Conservation (phyloP, 2,888 invertebrate genomes). For the Drosophila ochracea region DNA sequence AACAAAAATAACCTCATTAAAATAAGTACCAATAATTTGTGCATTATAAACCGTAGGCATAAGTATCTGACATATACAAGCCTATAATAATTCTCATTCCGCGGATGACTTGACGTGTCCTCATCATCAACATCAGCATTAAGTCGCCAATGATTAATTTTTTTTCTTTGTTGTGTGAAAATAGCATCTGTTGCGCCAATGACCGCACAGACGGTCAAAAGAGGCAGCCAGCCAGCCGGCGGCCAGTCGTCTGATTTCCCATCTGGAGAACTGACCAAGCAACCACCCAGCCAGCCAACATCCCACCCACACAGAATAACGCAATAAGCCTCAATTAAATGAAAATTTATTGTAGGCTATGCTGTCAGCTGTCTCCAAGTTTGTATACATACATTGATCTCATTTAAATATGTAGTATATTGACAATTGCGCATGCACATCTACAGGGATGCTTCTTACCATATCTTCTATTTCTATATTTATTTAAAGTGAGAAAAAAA, state of each 20-base stretch:
- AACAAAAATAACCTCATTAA: conserved; percentile 21
- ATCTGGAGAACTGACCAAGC: conserved; percentile 41
- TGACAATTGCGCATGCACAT: background rate
- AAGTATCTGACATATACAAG: conserved; percentile 56
- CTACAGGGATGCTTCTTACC: conserved; percentile 19
- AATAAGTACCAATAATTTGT: conserved; percentile 50
- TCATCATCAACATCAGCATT: conserved; percentile 39
- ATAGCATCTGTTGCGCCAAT: conserved; percentile 74
- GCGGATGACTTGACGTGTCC: conserved; percentile 33
- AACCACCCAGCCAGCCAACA: conserved; percentile 11
- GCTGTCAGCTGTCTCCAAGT: conserved; percentile 19
- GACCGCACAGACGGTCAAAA: conserved; percentile 55
- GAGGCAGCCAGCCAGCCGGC: conserved; percentile 8
- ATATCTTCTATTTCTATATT: background rate
- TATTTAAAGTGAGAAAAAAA: background rate
- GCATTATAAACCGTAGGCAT: conserved; percentile 56
- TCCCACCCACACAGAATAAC: conserved; percentile 42
- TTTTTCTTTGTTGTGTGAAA: conserved; percentile 62
- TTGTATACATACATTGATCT: conserved; percentile 10
- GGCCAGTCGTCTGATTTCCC: conserved; percentile 18
- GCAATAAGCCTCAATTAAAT: conserved; percentile 76
- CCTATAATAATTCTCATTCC: conserved; percentile 16
- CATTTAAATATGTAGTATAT: conserved; percentile 15
- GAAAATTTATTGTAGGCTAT: conserved; percentile 74
- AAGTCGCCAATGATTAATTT: conserved; percentile 73